Base-by-base conservation (phyloP, 2,888 invertebrate species). In the Drosophila paramelanica region DNA sequence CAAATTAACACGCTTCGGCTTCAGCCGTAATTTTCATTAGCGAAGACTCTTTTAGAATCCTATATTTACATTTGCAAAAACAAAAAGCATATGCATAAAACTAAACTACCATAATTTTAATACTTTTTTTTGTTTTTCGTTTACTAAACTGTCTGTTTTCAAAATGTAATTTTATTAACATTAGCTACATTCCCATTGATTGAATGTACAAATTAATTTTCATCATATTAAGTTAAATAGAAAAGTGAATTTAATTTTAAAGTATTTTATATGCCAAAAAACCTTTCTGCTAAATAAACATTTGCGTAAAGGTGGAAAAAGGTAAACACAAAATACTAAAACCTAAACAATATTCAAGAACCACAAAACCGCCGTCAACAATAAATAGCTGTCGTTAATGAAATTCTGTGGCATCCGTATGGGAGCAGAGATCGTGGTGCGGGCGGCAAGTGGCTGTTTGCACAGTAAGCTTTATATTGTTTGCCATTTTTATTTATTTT, bases 381-480 rank as follows among this genome's bases (percentile, higher is more conserved):
- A 31, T 20, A 33, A 33, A 53, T 43, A 53, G 20, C 6, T 11
- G 3, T 23, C 42, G n/a, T 36, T 36, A 36, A 53, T 53, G 42
- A 41, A 41, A 41, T 39, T 41, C 17, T n/a, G 11, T 39, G 51
- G 25, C 10, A n/a, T 6, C 0, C 14, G 13, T 3, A 31, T 6
- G 53, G 7, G 7, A 5, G 14, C 17, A 17, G 5, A 0, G 13
- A 7, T 2, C 7, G 7, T 3, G 38, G 10, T 0, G 17, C 8
- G 17, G 10, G 17, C 17, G 20, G 31, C n/a, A 4, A 20, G 42
- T 17, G 25, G 11, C 11, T 14, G 25, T 45, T 55, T 36, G 43
- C 20, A 45, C 11, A 25, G 33, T 25, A 55, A 45, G 53, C 43
- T 11, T 43, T 45, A 45, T 36, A 55, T 55, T 23, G 23, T 33